Evolutionary conservation across 1,140 invertebrate species (phyloP), one percentile per base, ranked within the genome.

Genomic region (Muscidifurax raptorellus): DNA sequence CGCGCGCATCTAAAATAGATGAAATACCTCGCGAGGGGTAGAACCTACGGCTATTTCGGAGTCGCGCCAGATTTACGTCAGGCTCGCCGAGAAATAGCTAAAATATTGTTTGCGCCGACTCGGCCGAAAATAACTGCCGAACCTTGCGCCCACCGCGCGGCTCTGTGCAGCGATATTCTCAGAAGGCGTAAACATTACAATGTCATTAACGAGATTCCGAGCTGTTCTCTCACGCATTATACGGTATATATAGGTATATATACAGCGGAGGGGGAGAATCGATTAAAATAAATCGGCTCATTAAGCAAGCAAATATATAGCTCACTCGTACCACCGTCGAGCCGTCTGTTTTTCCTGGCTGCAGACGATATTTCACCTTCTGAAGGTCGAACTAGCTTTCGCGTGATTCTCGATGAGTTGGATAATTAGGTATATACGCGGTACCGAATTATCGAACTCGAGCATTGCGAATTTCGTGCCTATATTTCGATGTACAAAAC

Each of bases 91-190:
- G 87, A 89, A 89, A 89, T 88, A 64, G 85, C 82, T 84, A 87
- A 90, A 90, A 89, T 90, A 89, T 90, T 88, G 86, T 69, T 87
- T 82, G 72, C 85, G 64, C 40, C 52, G 71, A 75, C 72, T 66
- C 84, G 18, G 80, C 84, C 87, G 66, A 76, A 89, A 90, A 90
- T 89, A 90, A 87, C 87, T 82, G 78, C 76, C 82, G 85, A 80
- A 71, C 66, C 76, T 84, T 59, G 44, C 47, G 1, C 40, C 28
- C 69, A 30, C 30, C 13, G 28, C 30, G 52, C n/a, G 18, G 18
- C 52, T 59, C 18, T 18, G 18, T 7, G 18, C 52, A n/a, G 30
- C 47, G 59, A 36, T 79, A 67, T 79, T 79, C 44, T 67, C 77
- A 66, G 77, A 79, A 47, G 28, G n/a, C 52, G 25, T 44, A 67